Percentiles rank a stretch among this genome's conserved stretches.
Evolutionary conservation across 1,140 invertebrate genomes (phyloP).

Genomic region (Acromyrmex echinatior): DNA sequence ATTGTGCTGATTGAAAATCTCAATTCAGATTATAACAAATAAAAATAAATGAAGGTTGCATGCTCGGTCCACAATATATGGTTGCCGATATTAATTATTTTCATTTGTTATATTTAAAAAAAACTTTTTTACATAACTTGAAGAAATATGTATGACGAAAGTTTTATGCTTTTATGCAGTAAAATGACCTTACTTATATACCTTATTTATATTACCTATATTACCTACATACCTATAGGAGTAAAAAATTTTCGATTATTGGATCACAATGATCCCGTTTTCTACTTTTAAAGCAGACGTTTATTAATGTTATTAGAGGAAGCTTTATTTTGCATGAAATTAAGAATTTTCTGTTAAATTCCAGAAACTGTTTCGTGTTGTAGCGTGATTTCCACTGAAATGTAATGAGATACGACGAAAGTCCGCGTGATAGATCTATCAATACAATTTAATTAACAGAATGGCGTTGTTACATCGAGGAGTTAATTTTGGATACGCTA

Average conservation of each 20-base stretch:
- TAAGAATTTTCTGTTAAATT: not conserved
- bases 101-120: not conserved
- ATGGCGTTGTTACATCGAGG: conserved; percentile 32
- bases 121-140: not conserved
- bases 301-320: not conserved
- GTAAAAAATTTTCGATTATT: not conserved
- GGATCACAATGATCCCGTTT: not conserved
- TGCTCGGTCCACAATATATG: too few species aligned
- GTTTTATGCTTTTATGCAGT: not conserved
- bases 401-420: not conserved
- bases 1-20: too few species aligned
- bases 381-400: not conserved
- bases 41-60: too few species aligned
- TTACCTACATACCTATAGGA: too few species aligned
- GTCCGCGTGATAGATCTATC: conserved; percentile 15
- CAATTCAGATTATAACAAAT: too few species aligned
- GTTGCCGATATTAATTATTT: not conserved
- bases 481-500: conserved; percentile 52
- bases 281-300: not conserved
- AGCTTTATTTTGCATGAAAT: not conserved
- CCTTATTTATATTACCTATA: too few species aligned
- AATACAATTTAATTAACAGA: conserved; percentile 70
- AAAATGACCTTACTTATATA: not conserved
- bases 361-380: not conserved
- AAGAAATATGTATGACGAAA: not conserved